A percentile compares a stretch with the other conserved stretches of the same genome.
Conservation (phyloP, 2,113 vertebrate genomes). For the Arizona elegans region DNA sequence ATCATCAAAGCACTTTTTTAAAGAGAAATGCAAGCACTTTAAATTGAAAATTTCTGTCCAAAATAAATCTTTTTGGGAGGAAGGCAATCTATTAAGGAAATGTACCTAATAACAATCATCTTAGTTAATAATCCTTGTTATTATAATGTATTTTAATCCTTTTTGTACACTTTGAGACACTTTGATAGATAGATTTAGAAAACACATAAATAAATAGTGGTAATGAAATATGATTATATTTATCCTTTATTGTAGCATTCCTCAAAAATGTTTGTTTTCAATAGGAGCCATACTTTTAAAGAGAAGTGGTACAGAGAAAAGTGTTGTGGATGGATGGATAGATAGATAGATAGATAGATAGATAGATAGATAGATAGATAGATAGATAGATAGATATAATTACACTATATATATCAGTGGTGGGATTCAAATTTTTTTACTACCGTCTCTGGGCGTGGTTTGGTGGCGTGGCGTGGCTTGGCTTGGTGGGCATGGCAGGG, state of each 20-base stretch:
- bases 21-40: not conserved
- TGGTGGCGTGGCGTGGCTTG: too few relatives aligned
- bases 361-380: too few relatives aligned
- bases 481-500: too few relatives aligned
- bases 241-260: not conserved
- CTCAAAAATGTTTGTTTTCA: not conserved
- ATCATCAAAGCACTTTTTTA: not conserved
- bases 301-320: not conserved
- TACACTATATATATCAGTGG: too few relatives aligned
- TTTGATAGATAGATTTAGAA: not conserved
- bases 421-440: too few relatives aligned
- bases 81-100: not conserved
- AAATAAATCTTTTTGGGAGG: not conserved
- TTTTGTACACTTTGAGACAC: not conserved
- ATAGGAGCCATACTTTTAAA: not conserved
- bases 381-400: too few relatives aligned
- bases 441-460: too few relatives aligned
- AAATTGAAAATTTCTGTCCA: not conserved
- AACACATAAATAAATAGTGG: not conserved
- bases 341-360: too few relatives aligned
- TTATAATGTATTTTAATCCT: not conserved
- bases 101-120: not conserved
- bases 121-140: not conserved
- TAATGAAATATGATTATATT: not conserved
- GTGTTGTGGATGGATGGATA: not conserved